Evolutionary conservation across 2,888 invertebrate species (phyloP).

Genomic region (Cheilosia scutellata): DNA sequence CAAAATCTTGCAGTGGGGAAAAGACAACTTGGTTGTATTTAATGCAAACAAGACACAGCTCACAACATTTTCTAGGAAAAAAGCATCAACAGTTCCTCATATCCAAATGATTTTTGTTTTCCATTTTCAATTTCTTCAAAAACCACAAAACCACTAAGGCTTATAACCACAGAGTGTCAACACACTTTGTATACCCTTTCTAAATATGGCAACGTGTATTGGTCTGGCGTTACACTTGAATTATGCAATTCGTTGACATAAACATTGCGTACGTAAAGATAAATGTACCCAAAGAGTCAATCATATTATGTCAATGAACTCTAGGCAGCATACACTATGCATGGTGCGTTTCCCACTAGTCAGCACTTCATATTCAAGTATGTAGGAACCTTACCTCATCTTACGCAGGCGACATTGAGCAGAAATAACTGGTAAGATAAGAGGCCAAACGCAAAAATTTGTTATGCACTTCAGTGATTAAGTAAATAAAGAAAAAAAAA

Average conservation of each 20-base stretch:
- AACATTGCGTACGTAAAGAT: conserved; percentile 9
- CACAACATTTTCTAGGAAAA: no score
- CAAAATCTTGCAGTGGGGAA: no score
- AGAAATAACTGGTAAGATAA: not conserved
- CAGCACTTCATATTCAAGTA: not conserved
- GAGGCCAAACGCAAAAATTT: not conserved
- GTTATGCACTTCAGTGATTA: no score
- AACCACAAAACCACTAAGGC: not conserved
- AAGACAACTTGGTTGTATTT: no score
- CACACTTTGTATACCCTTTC: not conserved
- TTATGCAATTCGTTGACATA: conserved; percentile 12
- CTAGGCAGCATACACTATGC: not conserved
- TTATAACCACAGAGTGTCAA: not conserved
- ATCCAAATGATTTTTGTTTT: no score
- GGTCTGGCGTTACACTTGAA: not conserved
- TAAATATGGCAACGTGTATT: not conserved
- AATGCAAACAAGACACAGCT: no score
- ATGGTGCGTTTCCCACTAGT: not conserved
- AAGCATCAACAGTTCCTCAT: no score
- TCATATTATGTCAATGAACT: conserved; percentile 29
- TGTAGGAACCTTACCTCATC: not conserved
- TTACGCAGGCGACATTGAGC: conserved; percentile 24
- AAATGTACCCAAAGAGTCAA: not conserved
- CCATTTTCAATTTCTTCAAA: not conserved
- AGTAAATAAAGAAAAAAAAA: not conserved